Percentiles rank a stretch among this genome's conserved stretches.
phyloP scores from a whole-genome alignment of 2,113 vertebrate genomes.

The Pyxicephalus adspersus region DNA sequence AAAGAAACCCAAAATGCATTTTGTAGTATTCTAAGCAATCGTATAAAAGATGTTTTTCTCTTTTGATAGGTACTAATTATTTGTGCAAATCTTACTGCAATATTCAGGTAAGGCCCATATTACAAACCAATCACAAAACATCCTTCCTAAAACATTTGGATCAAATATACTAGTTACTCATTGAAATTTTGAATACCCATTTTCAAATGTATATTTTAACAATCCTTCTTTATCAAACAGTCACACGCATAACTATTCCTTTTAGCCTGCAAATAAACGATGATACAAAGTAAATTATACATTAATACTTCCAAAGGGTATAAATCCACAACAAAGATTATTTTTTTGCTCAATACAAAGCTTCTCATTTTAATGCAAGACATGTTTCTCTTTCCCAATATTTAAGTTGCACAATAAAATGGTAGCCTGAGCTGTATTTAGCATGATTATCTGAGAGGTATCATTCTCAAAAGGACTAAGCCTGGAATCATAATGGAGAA shows the following conservation, averaged over 20 bases:
- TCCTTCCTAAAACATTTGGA: conserved; percentile 10
- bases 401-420: conserved; percentile 41
- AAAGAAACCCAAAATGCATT: not conserved
- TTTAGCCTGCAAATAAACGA: conserved; percentile 44
- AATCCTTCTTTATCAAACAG: conserved; percentile 26
- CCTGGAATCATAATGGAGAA: not conserved
- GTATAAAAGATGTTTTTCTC: not conserved
- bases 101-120: not conserved
- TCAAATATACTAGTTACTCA: not conserved
- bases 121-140: conserved; percentile 14
- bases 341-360: conserved; percentile 41
- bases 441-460: not conserved
- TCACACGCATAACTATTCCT: conserved; percentile 20
- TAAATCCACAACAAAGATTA: conserved; percentile 44
- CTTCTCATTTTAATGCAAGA: conserved; percentile 41
- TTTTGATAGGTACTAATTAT: not conserved
- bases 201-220: conserved; percentile 2
- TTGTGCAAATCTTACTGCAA: not conserved
- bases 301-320: conserved; percentile 27
- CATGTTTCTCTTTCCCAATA: conserved; percentile 9
- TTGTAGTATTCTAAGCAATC: not conserved
- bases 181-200: conserved; percentile 13
- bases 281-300: conserved; percentile 54
- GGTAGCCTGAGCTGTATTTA: conserved; percentile 12
- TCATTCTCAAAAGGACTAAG: not conserved